A percentile compares a stretch with the other conserved stretches of the same genome.
Evolutionary conservation across 1,140 invertebrate genomes (phyloP).

Genomic region (Lepeophtheirus salmonis): DNA sequence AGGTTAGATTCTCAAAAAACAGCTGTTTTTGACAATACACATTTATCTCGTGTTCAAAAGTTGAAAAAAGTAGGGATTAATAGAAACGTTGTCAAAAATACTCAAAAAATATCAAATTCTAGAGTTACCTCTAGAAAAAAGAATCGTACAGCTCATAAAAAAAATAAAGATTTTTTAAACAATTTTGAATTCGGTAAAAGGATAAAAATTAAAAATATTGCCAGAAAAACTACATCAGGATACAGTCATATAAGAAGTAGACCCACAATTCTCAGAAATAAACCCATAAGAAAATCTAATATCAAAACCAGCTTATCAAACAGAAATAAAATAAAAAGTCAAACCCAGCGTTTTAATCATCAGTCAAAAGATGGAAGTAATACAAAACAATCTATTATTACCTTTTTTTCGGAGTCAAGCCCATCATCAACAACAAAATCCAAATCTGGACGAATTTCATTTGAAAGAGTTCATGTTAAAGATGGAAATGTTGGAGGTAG

Average conservation of each 20-base stretch:
- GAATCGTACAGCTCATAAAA: background rate
- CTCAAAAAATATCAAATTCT: no score
- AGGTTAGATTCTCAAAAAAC: background rate
- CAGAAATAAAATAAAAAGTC: no score
- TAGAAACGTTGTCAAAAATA: no score
- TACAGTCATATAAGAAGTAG: background rate
- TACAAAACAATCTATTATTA: background rate
- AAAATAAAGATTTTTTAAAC: background rate
- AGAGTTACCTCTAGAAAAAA: background rate
- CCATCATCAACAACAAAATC: background rate
- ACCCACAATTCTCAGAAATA: background rate
- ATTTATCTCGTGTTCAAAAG: no score
- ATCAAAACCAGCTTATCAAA: background rate
- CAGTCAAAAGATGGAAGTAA: background rate
- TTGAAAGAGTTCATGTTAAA: background rate
- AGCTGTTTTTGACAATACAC: background rate
- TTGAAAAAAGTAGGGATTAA: no score
- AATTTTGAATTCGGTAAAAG: background rate
- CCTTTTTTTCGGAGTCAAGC: background rate
- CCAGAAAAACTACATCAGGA: background rate
- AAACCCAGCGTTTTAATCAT: background rate
- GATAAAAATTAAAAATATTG: background rate
- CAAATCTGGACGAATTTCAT: background rate
- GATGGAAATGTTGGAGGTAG: no score
- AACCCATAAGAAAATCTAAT: background rate